Evolutionary conservation across 1,140 invertebrate species (phyloP).

Genomic region (Drosophila mayri): DNA sequence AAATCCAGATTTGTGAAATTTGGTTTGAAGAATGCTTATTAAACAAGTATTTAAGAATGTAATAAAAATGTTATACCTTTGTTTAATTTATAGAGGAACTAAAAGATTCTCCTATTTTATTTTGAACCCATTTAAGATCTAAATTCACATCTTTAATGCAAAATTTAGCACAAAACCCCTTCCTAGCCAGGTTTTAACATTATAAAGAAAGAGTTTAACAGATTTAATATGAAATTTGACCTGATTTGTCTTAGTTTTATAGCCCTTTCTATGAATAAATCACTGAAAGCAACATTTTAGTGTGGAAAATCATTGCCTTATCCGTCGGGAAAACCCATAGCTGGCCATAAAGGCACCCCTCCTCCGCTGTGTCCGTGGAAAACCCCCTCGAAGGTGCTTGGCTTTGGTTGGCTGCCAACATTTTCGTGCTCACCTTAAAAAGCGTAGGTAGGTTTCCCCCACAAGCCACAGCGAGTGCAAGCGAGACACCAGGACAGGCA

Average conservation of each 20-base stretch:
- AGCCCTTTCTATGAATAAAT: slow-evolving; percentile 41
- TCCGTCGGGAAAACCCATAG: slow-evolving; percentile 52
- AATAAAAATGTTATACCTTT: neutral
- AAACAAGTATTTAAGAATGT: neutral
- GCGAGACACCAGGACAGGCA: slow-evolving; percentile 67
- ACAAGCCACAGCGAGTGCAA: slow-evolving; percentile 52
- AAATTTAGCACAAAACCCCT: no score
- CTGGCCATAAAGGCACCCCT: slow-evolving; percentile 14
- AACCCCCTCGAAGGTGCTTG: slow-evolving; percentile 67
- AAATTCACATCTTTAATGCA: neutral
- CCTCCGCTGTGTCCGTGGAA: slow-evolving; percentile 13
- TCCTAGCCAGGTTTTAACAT: neutral
- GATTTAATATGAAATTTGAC: neutral
- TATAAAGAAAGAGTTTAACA: neutral
- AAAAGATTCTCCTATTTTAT: no score
- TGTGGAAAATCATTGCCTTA: slow-evolving; percentile 14
- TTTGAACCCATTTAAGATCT: neutral
- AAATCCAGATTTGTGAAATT: neutral
- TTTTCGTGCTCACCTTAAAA: slow-evolving; percentile 80
- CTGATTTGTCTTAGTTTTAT: slow-evolving; percentile 7
- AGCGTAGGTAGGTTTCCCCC: slow-evolving; percentile 53
- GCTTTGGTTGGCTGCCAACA: slow-evolving; percentile 85
- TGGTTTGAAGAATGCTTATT: neutral
- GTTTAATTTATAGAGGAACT: neutral
- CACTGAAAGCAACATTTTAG: slow-evolving; percentile 12